These are phyloP conservation scores for Tachycineta bicolor DNA, from an alignment of 2,113 vertebrate species.

Conservation along the genomic window DNA sequence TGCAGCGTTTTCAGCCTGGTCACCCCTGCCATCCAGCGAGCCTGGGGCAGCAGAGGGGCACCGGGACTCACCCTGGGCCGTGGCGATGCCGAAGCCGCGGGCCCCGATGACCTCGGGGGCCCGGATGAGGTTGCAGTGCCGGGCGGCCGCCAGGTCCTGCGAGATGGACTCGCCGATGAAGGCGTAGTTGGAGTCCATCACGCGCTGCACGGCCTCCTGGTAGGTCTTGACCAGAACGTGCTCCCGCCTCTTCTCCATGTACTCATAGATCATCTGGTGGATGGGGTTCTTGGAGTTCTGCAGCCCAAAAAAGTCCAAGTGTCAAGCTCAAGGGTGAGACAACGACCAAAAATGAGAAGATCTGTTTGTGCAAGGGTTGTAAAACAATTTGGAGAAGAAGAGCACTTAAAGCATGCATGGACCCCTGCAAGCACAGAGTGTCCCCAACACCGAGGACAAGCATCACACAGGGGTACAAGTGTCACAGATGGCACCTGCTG, in stretches of 20 bases:
- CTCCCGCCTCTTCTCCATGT: conserved; percentile 84
- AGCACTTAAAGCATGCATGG: background rate
- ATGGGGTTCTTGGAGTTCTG: conserved; percentile 82
- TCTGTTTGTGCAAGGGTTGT: fast-evolving
- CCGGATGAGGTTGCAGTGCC: conserved; percentile 80
- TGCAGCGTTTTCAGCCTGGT: fast-evolving
- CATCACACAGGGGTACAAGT: background rate
- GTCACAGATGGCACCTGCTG: background rate
- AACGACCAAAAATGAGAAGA: too few relatives aligned
- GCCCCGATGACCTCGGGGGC: conserved; percentile 77
- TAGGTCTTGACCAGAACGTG: conserved; percentile 63
- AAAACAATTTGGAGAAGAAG: background rate
- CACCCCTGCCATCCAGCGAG: background rate
- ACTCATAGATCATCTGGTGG: conserved; percentile 82
- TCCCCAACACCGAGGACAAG: background rate
- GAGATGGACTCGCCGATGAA: conserved; percentile 88
- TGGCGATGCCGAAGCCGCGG: conserved; percentile 83
- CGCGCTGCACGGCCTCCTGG: conserved; percentile 78
- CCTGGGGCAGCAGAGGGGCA: background rate
- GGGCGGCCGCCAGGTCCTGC: conserved; percentile 79
- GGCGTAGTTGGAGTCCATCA: conserved; percentile 83
- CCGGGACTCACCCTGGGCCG: conserved; percentile 69
- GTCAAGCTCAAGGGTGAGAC: background rate
- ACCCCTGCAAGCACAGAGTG: background rate
- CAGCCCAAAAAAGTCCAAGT: background rate